These are phyloP conservation scores for Falco rusticolus DNA, from an alignment of 2,797 vertebrate species.

Conservation along the genomic window DNA sequence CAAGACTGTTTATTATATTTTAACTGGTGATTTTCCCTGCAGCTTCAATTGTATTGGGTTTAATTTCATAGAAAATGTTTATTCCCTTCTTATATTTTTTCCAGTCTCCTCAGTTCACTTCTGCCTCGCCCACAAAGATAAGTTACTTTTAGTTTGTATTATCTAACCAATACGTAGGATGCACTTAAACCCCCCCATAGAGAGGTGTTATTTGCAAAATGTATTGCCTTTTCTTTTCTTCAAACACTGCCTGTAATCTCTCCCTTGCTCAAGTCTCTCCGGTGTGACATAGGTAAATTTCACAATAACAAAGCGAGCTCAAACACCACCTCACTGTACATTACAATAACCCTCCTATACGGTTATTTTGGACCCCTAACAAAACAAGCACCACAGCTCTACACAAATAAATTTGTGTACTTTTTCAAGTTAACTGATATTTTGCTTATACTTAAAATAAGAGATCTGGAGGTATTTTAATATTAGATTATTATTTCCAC, in stretches of 20 bases:
- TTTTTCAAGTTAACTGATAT: background rate
- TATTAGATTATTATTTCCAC: background rate
- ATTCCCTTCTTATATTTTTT: slow-evolving; percentile 38
- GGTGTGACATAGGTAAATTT: slow-evolving; percentile 67
- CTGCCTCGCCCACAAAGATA: slow-evolving; percentile 17
- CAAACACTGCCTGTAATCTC: slow-evolving; percentile 65
- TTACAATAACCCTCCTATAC: background rate
- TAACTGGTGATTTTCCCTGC: slow-evolving; percentile 53
- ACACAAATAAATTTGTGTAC: background rate
- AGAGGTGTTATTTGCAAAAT: slow-evolving; percentile 73
- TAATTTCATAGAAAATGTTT: slow-evolving; percentile 59
- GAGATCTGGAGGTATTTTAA: background rate
- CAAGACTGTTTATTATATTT: slow-evolving; percentile 62
- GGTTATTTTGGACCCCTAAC: slow-evolving; percentile 20
- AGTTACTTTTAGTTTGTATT: slow-evolving; percentile 45
- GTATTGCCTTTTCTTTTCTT: slow-evolving; percentile 69
- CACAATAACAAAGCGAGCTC: slow-evolving; percentile 56
- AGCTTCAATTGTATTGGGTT: slow-evolving; percentile 38
- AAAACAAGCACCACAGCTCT: background rate
- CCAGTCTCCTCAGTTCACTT: background rate
- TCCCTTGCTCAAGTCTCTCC: slow-evolving; percentile 44
- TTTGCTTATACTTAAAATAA: slow-evolving; percentile 1
- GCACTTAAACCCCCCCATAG: slow-evolving; percentile 61
- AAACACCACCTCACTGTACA: slow-evolving; percentile 20
- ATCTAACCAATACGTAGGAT: slow-evolving; percentile 46